Conservation (phyloP, 2,113 vertebrate genomes). For the Tretioscincus oriximinensis region DNA sequence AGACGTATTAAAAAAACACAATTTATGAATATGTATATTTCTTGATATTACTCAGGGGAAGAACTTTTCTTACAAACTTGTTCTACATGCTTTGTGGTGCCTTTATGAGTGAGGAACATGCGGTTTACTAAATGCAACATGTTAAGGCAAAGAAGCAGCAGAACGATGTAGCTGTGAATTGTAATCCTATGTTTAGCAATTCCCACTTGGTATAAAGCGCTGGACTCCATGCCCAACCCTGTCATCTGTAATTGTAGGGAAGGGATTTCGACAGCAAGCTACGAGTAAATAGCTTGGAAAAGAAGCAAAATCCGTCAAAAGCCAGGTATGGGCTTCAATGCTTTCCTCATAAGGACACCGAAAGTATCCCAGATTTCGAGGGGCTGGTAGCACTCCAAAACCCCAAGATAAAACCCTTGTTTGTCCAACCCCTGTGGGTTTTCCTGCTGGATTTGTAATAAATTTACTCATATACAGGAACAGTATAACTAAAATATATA, state of each 20-base stretch:
- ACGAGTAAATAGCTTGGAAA: slow-evolving; percentile 33
- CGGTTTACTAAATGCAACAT: slow-evolving; percentile 46
- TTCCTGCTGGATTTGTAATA: no score
- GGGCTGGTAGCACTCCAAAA: no score
- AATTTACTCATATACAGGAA: no score
- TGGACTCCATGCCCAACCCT: slow-evolving; percentile 55
- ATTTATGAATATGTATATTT: no score
- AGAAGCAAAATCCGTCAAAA: slow-evolving; percentile 19
- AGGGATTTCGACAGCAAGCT: slow-evolving; percentile 55
- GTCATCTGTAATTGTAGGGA: slow-evolving; percentile 61
- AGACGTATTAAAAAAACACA: no score
- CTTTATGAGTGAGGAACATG: slow-evolving; percentile 44
- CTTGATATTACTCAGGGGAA: neutral
- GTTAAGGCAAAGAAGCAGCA: slow-evolving; percentile 33
- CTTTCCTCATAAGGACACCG: no score
- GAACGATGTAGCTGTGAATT: slow-evolving; percentile 54
- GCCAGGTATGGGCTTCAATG: neutral
- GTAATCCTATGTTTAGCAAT: slow-evolving; percentile 60
- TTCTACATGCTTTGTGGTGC: slow-evolving; percentile 20
- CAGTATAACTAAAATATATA: no score
- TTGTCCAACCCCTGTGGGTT: no score
- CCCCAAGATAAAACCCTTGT: no score
- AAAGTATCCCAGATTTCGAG: no score
- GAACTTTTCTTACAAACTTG: neutral
- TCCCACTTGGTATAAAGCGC: slow-evolving; percentile 55